Conservation (phyloP, 2,888 invertebrate species). For the Brachypalpus laphriformis region DNA sequence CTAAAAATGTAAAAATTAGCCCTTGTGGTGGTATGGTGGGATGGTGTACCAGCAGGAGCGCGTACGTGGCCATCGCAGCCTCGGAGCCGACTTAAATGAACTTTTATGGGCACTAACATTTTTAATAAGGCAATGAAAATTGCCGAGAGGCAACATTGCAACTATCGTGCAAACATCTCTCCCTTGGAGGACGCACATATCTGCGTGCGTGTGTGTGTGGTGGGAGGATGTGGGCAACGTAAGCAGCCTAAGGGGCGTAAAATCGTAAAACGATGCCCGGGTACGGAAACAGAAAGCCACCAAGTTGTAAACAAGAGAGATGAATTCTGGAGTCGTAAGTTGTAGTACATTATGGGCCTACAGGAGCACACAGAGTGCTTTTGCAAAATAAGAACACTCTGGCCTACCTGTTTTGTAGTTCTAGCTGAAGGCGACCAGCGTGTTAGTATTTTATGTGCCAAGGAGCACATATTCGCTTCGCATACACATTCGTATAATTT, state of each 20-base stretch:
- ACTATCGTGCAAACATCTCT: conserved; percentile 56
- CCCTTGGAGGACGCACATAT: neutral
- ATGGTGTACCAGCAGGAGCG: neutral
- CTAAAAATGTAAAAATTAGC: conserved; percentile 73
- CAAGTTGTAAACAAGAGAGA: conserved; percentile 29
- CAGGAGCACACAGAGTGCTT: neutral
- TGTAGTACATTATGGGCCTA: conserved; percentile 40
- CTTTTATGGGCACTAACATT: conserved; percentile 72
- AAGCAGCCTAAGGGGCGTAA: conserved; percentile 22
- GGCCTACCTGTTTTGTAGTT: conserved; percentile 56
- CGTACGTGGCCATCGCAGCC: conserved; percentile 37
- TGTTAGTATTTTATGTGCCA: conserved; percentile 34
- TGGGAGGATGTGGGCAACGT: neutral
- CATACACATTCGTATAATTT: neutral
- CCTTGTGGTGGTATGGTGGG: conserved; percentile 17
- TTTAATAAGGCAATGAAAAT: conserved; percentile 73
- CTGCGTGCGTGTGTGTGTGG: neutral
- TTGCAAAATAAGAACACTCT: neutral
- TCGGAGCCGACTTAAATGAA: conserved; percentile 62
- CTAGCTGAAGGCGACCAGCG: neutral
- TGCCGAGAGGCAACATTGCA: conserved; percentile 68
- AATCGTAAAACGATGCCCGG: conserved; percentile 41
- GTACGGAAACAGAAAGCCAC: conserved; percentile 27
- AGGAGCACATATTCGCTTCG: conserved; percentile 8
- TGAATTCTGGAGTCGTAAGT: conserved; percentile 43